These are phyloP conservation scores for Echiichthys vipera DNA, from an alignment of 2,797 vertebrate species.

Conservation along the genomic window DNA sequence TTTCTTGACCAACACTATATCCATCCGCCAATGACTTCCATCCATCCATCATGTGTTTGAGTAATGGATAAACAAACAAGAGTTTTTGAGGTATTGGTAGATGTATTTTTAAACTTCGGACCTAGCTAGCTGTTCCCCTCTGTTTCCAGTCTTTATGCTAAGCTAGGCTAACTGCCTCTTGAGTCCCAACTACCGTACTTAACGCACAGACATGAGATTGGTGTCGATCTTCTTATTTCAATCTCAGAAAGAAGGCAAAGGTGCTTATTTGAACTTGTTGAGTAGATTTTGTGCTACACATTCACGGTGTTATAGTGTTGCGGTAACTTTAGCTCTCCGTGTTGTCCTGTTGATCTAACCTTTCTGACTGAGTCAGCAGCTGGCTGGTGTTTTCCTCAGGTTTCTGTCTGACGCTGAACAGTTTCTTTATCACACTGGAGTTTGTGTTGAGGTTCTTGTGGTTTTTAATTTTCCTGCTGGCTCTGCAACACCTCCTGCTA, in stretches of 20 bases:
- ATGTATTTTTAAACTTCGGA: too few species aligned
- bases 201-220: neutral
- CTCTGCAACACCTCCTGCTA: neutral
- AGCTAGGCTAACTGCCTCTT: slow-evolving; percentile 2
- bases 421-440: neutral
- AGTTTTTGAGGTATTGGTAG: too few species aligned
- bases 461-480: slow-evolving; percentile 4
- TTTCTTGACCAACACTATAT: too few species aligned
- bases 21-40: too few species aligned
- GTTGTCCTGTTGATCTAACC: neutral
- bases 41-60: too few species aligned
- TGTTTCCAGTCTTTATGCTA: too few species aligned
- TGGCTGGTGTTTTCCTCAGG: slow-evolving; percentile 19
- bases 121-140: too few species aligned
- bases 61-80: too few species aligned
- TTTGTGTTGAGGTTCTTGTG: slow-evolving; percentile 38
- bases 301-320: too few species aligned
- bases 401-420: slow-evolving; percentile 3
- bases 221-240: neutral
- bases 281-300: too few species aligned
- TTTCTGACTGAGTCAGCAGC: slow-evolving; percentile 13
- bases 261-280: neutral
- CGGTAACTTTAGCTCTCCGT: neutral
- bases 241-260: neutral
- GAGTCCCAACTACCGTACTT: neutral